These are phyloP conservation scores for Uropsilus gracilis DNA, from an alignment of 2,113 vertebrate genomes.

Conservation along the genomic window DNA sequence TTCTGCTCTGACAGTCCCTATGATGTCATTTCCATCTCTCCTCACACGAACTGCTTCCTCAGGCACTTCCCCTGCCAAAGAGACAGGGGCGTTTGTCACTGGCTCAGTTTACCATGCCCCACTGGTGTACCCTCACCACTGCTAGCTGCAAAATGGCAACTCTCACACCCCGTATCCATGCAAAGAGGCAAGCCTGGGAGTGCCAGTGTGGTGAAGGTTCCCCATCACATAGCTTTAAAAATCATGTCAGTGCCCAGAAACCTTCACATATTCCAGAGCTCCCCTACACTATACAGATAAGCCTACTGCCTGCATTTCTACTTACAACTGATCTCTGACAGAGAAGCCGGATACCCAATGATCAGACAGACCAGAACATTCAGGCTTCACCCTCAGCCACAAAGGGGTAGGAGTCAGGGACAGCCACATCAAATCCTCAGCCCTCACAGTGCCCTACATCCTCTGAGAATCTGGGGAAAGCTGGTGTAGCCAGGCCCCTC, in stretches of 20 bases:
- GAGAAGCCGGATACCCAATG: neutral
- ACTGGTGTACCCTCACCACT: fast-evolving
- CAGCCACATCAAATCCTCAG: neutral
- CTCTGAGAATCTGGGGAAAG: neutral
- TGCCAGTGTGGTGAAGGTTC: neutral
- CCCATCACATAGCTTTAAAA: neutral
- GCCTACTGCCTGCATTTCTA: neutral
- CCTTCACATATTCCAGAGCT: neutral
- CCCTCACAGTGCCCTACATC: fast-evolving
- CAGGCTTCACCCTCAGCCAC: neutral
- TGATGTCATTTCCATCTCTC: neutral
- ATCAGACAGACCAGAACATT: neutral
- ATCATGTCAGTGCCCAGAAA: neutral
- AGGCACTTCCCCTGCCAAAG: neutral
- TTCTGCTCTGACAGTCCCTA: neutral
- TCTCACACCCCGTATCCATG: neutral
- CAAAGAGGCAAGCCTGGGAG: neutral
- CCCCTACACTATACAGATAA: neutral
- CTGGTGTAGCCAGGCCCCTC: neutral
- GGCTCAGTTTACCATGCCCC: neutral
- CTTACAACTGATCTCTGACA: neutral
- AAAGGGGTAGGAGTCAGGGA: neutral
- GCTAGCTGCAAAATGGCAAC: neutral
- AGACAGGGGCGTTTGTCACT: neutral
- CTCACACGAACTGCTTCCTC: neutral